Percentiles rank a stretch among this genome's conserved stretches.
phyloP scores from a whole-genome alignment of 2,113 vertebrate genomes.

The Apteryx mantelli region DNA sequence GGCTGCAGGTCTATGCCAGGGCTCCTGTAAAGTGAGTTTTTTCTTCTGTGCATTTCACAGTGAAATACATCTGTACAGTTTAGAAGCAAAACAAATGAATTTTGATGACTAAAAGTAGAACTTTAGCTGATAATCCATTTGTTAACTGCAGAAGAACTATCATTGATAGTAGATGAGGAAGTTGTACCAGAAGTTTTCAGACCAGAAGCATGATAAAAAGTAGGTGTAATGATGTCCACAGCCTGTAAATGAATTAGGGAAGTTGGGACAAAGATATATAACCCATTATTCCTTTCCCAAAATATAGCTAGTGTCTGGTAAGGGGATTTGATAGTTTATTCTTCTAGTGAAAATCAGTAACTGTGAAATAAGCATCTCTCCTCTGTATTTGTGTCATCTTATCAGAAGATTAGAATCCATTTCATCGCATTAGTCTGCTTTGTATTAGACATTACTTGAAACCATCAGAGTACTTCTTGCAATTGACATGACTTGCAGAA shows the following conservation, averaged over 20 bases:
- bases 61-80: background rate
- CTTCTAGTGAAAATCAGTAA: background rate
- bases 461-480: background rate
- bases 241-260: background rate
- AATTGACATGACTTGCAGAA: background rate
- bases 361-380: no score
- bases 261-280: background rate
- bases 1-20: constrained; percentile 98
- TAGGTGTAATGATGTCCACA: background rate
- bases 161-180: accelerated
- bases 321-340: no score
- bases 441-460: background rate
- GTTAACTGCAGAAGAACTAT: accelerated
- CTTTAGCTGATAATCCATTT: accelerated
- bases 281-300: background rate
- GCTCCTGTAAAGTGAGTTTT: constrained; percentile 92
- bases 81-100: accelerated
- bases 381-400: background rate
- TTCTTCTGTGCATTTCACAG: background rate
- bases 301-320: background rate
- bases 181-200: background rate
- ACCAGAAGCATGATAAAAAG: background rate
- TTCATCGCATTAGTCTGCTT: accelerated
- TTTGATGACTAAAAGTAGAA: accelerated
- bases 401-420: background rate